Base-by-base conservation (phyloP, 2,113 vertebrate species). In the Dicerorhinus sumatrensis region DNA sequence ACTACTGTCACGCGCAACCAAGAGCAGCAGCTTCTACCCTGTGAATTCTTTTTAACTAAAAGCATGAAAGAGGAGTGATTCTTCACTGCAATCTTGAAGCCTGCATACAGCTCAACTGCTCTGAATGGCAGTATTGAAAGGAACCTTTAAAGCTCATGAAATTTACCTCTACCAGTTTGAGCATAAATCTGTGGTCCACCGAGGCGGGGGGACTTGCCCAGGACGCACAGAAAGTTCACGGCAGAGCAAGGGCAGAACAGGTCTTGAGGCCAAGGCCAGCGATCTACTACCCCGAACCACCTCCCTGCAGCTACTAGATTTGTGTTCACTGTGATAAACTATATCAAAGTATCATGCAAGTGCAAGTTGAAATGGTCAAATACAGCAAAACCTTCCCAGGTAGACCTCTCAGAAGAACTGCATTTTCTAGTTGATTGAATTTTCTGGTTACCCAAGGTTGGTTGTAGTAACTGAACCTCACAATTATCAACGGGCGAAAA, bases 371-470 rank as follows among this genome's bases (percentile, higher is more conserved):
- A 96, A 81, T 67, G 18, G 87, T 46, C 39, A 87, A 73, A 96
- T 67, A 87, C 3, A 96, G 63, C 69, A 97, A 95, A 96, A 84
- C 25, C 42, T 79, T 81, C 51, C 58, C 27, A 82, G 67, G 23
- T 56, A 82, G 16, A 79, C 9, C 67, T 90, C 73, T 90, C 79
- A 86, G 33, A 82, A 95, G 62, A 95, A 80, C 21, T 76, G 16
- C 11, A 69, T 46, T 46, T 60, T 77, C 79, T 86, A 89, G n/a
- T 18, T 88, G 75, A 65, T 31, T 88, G 69, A 80, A 80, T 90
- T 91, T 94, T 91, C 94, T 92, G 56, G 23, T 75, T 88, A 91
- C 25, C 48, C 73, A 75, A 89, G 29, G 27, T 29, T 87, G 27
- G n/a, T 46, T 92, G 2, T 75, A 33, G 63, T 87, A 90, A 83